Conservation (phyloP, 1,140 invertebrate genomes). For the Linepithema humile region DNA sequence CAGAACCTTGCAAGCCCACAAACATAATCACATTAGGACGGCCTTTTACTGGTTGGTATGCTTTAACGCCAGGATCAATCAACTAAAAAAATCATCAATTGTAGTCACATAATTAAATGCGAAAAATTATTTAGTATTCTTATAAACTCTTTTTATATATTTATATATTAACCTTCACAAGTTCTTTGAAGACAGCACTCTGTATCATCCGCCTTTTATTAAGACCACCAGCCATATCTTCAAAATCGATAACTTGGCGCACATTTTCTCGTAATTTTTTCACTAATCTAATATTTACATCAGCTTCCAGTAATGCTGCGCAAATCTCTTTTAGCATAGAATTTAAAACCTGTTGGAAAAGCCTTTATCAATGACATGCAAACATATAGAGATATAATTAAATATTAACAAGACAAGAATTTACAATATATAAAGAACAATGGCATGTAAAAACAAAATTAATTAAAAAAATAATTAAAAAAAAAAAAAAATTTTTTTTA, state of each 20-base stretch:
- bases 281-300: slow-evolving; percentile 99
- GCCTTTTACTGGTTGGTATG: slow-evolving; percentile 98
- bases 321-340: slow-evolving; percentile 99
- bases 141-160: slow-evolving; percentile 16
- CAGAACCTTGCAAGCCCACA: slow-evolving; percentile 99
- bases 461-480: too few species aligned
- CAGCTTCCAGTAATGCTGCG: slow-evolving; percentile 98
- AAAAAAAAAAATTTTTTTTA: background rate
- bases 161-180: slow-evolving; percentile 92
- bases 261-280: slow-evolving; percentile 99
- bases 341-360: slow-evolving; percentile 93
- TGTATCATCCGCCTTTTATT: slow-evolving; percentile 99
- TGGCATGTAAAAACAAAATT: too few species aligned
- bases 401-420: background rate
- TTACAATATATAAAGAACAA: background rate
- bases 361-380: background rate
- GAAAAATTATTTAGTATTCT: slow-evolving; percentile 70
- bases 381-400: background rate
- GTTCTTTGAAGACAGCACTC: slow-evolving; percentile 99
- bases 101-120: slow-evolving; percentile 15
- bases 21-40: slow-evolving; percentile 99
- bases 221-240: slow-evolving; percentile 99
- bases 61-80: slow-evolving; percentile 99
- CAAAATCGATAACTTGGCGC: slow-evolving; percentile 98
- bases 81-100: slow-evolving; percentile 86